Evolutionary conservation across 2,797 vertebrate genomes (phyloP).

Genomic region (Pangasius larnaudii): DNA sequence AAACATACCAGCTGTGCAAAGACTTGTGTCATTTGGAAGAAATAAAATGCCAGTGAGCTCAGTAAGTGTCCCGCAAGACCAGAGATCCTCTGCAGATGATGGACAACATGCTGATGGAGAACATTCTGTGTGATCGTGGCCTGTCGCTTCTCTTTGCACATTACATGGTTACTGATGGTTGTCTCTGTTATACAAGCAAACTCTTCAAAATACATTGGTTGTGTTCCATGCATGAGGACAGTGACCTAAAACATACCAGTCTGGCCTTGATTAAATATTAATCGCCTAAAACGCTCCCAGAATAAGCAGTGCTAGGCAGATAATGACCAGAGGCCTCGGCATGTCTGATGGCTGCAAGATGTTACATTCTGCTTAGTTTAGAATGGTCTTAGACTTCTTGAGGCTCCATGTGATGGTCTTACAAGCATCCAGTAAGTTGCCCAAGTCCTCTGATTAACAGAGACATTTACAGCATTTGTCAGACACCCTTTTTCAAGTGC

Average conservation of each 20-base stretch:
- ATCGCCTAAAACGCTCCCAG: background rate
- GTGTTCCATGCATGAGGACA: background rate
- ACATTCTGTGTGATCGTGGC: background rate
- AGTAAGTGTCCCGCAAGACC: background rate
- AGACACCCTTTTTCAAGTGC: background rate
- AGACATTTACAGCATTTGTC: background rate
- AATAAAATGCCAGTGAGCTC: background rate
- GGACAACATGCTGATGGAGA: no score
- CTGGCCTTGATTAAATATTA: slow-evolving; percentile 1
- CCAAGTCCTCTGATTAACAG: background rate
- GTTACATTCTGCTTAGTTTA: background rate
- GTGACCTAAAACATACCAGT: background rate
- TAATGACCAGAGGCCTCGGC: no score
- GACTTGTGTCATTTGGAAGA: background rate
- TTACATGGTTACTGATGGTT: background rate
- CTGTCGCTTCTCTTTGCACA: background rate
- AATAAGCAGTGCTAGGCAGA: background rate
- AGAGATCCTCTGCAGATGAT: no score
- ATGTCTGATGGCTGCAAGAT: background rate
- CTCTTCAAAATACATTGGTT: background rate
- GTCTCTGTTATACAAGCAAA: background rate
- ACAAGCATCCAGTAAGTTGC: background rate
- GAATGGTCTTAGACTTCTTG: background rate
- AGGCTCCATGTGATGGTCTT: background rate
- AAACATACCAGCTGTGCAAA: background rate